Base-by-base conservation (phyloP, 2,888 invertebrate species). In the Platycnemis pennipes region DNA sequence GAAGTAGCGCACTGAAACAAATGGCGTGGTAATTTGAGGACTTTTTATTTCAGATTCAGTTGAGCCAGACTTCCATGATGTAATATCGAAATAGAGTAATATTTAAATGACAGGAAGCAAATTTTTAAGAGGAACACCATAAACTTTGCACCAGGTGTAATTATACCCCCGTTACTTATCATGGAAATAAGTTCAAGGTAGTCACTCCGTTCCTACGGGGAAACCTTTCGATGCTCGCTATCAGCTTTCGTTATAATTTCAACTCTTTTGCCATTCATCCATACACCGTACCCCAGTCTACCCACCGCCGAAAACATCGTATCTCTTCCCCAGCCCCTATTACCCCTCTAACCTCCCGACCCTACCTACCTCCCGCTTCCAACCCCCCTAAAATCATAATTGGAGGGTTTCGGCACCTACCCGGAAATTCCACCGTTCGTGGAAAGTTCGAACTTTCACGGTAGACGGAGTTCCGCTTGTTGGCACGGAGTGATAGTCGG, bases 371-470 rank as follows among this genome's bases (percentile, higher is more conserved):
- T 63, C n/a, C 63, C 63, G 26, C 22, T 13, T 22, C 22, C 13
- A 5, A 16, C 1, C 37, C 37, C 37, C 37, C 13, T 37, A 37
- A 77, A 77, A 77, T 77, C 77, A 77, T 77, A 77, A 77, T 77
- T 77, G 77, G 77, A 56, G 53, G 63, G 91, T 91, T 89, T 63
- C 44, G 63, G 56, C 44, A 22, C 11, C 91, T 69, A 77, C 77
- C 63, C 63, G 91, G 63, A 91, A 91, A 91, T 91, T 91, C 91
- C 91, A 26, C 56, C 63, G 91, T 26, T 37, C 77, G 31, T 77
- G 77, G 91, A 63, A 91, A 91, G 91, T 91, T 91, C 26, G 44
- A 91, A 91, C 91, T 91, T 91, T 91, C 63, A 77, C 77, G 77
- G 77, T 37, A 77, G 31, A 77, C 77, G 42, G 42, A 87, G 56